These are phyloP conservation scores for Lepidostoma basale DNA, from an alignment of 1,140 invertebrate genomes.

Conservation along the genomic window DNA sequence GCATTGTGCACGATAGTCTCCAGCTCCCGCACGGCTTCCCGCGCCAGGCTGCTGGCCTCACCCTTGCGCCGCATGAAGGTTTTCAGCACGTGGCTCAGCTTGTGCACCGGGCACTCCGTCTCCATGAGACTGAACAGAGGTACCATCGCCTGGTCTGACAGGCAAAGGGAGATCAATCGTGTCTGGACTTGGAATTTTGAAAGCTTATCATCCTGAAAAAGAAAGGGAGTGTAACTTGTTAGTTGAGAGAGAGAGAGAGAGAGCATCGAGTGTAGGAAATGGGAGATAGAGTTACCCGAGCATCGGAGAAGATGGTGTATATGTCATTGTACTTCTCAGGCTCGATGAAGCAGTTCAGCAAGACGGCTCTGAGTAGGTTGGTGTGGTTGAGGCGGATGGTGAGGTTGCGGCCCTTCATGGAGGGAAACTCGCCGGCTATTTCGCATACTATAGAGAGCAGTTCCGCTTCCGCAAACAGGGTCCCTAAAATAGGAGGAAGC, in stretches of 20 bases:
- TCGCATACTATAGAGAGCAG: constrained; percentile 79
- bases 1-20: constrained; percentile 73
- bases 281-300: constrained; percentile 64
- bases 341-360: constrained; percentile 82
- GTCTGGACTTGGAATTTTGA: constrained; percentile 75
- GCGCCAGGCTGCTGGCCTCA: constrained; percentile 68
- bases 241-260: no score
- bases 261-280: no score
- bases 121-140: constrained; percentile 75
- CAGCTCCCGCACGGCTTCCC: constrained; percentile 74
- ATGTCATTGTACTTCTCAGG: constrained; percentile 72
- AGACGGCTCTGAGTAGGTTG: constrained; percentile 75
- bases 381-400: constrained; percentile 84
- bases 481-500: no score
- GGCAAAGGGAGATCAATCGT: constrained; percentile 68
- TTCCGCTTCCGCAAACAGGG: constrained; percentile 84
- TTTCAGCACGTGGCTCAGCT: constrained; percentile 67
- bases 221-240: no score
- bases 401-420: constrained; percentile 71
- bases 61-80: constrained; percentile 68
- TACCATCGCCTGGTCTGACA: constrained; percentile 72
- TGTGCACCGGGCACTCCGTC: constrained; percentile 70
- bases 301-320: constrained; percentile 67
- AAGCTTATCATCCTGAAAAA: constrained; percentile 65
- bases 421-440: constrained; percentile 75